A percentile compares a stretch with the other conserved stretches of the same genome.
phyloP scores from a whole-genome alignment of 2,888 invertebrate species.

The Nomada ruficornis region DNA sequence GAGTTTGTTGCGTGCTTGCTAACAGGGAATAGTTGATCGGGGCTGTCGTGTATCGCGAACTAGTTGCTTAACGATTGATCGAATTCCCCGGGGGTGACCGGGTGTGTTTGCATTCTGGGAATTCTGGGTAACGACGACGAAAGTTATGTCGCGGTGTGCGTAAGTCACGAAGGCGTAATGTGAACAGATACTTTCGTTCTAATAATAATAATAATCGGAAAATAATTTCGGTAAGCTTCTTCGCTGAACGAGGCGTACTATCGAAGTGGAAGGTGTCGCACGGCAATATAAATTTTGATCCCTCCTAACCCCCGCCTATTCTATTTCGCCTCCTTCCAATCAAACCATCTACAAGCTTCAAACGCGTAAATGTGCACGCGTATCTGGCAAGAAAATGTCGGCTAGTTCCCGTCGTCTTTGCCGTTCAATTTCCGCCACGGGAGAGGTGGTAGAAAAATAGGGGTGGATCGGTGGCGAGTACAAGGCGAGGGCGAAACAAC shows the following conservation, averaged over 20 bases:
- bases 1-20: background rate
- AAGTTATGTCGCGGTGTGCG: background rate
- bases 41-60: background rate
- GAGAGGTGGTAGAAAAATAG: conserved; percentile 46
- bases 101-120: background rate
- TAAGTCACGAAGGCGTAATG: too few species aligned
- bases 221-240: too few species aligned
- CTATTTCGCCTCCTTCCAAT: too few species aligned
- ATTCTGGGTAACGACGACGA: background rate
- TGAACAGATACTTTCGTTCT: too few species aligned
- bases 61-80: conserved; percentile 1
- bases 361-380: background rate
- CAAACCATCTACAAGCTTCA: too few species aligned
- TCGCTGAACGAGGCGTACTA: too few species aligned
- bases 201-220: too few species aligned
- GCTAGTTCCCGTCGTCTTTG: conserved; percentile 39
- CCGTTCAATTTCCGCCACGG: conserved; percentile 66
- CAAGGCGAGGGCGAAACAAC: conserved; percentile 38
- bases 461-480: conserved; percentile 18
- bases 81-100: background rate
- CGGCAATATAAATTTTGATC: too few species aligned
- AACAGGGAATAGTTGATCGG: background rate
- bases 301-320: too few species aligned
- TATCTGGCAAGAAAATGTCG: conserved; percentile 34
- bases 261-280: too few species aligned